These are phyloP conservation scores for Polydrusus tereticollis DNA, from an alignment of 2,888 invertebrate species.

Conservation along the genomic window DNA sequence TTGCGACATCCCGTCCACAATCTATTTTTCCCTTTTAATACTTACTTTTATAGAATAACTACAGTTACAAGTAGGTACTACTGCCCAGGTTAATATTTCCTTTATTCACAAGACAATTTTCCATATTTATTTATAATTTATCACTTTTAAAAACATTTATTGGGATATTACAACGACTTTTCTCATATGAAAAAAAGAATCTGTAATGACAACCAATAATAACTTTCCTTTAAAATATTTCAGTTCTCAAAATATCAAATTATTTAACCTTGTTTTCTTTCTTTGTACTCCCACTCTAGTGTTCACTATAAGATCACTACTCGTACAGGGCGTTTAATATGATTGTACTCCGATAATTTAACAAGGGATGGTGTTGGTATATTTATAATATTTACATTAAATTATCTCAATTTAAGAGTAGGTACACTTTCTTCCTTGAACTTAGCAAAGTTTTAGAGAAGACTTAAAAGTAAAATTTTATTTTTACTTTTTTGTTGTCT, in stretches of 20 bases:
- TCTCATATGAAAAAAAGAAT: too few species aligned
- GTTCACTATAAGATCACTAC: conserved; percentile 7
- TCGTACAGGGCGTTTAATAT: background rate
- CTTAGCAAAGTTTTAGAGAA: conserved; percentile 44
- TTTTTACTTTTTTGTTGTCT: background rate
- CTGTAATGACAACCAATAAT: too few species aligned
- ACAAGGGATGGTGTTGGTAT: conserved; percentile 45
- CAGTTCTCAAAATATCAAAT: background rate
- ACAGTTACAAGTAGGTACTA: too few species aligned
- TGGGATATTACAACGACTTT: too few species aligned
- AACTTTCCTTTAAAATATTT: too few species aligned
- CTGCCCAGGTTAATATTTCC: too few species aligned
- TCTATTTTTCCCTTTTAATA: too few species aligned
- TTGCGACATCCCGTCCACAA: too few species aligned
- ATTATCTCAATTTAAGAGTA: conserved; percentile 22
- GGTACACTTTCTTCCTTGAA: conserved; percentile 39
- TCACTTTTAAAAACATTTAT: too few species aligned
- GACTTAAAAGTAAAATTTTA: conserved; percentile 3
- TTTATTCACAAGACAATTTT: too few species aligned
- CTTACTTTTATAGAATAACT: background rate
- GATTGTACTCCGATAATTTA: conserved; percentile 22
- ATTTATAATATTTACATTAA: conserved; percentile 35
- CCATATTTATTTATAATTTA: too few species aligned
- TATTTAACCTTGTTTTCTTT: background rate
- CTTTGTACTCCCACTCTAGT: background rate